phyloP scores from a whole-genome alignment of 2,797 vertebrate genomes.

The Etheostoma nigrum region DNA sequence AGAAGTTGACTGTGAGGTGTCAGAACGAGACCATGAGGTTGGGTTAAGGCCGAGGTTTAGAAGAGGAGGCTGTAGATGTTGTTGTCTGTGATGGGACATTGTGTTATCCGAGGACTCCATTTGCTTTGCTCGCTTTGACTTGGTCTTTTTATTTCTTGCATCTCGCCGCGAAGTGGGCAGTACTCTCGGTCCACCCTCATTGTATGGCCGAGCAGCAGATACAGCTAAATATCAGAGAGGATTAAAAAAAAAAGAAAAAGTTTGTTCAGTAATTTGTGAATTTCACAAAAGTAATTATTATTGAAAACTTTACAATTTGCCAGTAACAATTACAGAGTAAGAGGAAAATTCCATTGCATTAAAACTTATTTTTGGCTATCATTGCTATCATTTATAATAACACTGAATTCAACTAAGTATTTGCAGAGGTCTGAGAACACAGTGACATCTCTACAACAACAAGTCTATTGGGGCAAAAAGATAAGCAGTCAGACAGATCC shows the following conservation, averaged over 20 bases:
- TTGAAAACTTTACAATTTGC: neutral
- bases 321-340: neutral
- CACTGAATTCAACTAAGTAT: neutral
- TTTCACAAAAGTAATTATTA: neutral
- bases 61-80: conserved; percentile 80
- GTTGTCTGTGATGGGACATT: conserved; percentile 79
- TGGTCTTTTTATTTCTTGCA: conserved; percentile 89
- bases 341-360: neutral
- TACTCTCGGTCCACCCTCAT: conserved; percentile 63
- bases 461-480: neutral
- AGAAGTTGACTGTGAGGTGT: conserved; percentile 90
- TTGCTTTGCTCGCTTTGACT: conserved; percentile 89
- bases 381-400: neutral
- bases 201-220: conserved; percentile 71
- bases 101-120: conserved; percentile 90
- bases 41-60: conserved; percentile 83
- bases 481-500: neutral
- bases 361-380: neutral
- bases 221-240: conserved; percentile 48
- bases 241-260: neutral
- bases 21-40: conserved; percentile 90
- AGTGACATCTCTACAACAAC: neutral
- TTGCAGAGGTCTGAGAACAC: neutral
- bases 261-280: neutral
- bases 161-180: conserved; percentile 75